phyloP scores from a whole-genome alignment of 2,113 vertebrate species.

The Corythoichthys intestinalis region DNA sequence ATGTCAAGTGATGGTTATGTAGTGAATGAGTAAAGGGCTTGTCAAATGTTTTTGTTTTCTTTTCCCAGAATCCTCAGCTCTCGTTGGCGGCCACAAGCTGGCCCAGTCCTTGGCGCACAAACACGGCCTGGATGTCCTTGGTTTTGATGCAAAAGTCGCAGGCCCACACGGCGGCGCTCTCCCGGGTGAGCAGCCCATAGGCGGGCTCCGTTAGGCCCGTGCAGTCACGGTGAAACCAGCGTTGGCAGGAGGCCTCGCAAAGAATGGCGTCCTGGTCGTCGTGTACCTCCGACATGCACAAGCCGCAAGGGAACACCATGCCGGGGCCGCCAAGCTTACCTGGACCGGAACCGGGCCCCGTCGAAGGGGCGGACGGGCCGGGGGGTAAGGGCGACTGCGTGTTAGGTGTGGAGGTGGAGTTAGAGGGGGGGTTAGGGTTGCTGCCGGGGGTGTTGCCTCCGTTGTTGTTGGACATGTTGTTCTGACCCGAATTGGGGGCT shows the following conservation, averaged over 20 bases:
- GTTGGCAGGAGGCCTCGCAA: slow-evolving; percentile 94
- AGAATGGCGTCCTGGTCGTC: slow-evolving; percentile 96
- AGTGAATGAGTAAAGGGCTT: slow-evolving; percentile 60
- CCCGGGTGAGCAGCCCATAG: slow-evolving; percentile 91
- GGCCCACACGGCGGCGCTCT: slow-evolving; percentile 93
- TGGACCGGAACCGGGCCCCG: slow-evolving; percentile 65
- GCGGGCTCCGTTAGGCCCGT: slow-evolving; percentile 94
- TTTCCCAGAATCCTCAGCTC: slow-evolving; percentile 70
- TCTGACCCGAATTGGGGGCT: slow-evolving; percentile 67
- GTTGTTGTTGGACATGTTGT: slow-evolving; percentile 72
- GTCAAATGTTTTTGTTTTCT: background rate
- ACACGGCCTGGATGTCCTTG: slow-evolving; percentile 98
- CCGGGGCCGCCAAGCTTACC: slow-evolving; percentile 71
- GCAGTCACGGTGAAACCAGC: slow-evolving; percentile 97
- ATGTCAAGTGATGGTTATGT: slow-evolving; percentile 46
- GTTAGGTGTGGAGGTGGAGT: slow-evolving; percentile 74
- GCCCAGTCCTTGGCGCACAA: slow-evolving; percentile 90
- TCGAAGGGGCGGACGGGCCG: slow-evolving; percentile 61
- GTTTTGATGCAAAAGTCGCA: slow-evolving; percentile 97
- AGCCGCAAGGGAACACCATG: slow-evolving; percentile 89
- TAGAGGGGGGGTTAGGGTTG: slow-evolving; percentile 75
- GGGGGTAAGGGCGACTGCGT: slow-evolving; percentile 72
- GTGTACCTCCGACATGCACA: slow-evolving; percentile 89
- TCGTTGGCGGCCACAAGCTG: slow-evolving; percentile 93
- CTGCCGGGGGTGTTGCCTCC: slow-evolving; percentile 67